Evolutionary conservation across 2,797 vertebrate genomes (phyloP), one percentile per base, ranked within the genome.

Genomic region (Salarias fasciatus): DNA sequence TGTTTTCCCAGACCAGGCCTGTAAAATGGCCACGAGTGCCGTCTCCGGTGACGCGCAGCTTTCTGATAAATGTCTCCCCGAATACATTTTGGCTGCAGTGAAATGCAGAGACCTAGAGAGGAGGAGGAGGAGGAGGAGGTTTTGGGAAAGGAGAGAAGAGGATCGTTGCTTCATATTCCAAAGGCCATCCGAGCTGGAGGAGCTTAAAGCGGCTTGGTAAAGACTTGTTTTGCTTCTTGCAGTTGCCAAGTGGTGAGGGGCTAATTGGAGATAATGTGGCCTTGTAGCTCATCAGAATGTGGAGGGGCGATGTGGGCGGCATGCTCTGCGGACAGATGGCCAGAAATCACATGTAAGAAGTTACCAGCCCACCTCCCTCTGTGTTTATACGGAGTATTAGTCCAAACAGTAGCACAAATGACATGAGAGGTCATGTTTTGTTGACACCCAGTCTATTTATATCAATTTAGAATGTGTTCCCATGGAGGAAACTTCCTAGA

Each of bases 221-320:
- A 75, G 69, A 80, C 57, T 73, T 85, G 79, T 87, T 87, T 75
- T 80, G 77, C 72, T 80, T 83, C 65, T 55, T 30, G 62, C 79
- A 72, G 75, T 84, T 87, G 80, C 83, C 80, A 83, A 88, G 77
- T 72, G 83, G 68, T 11, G 66, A 85, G 80, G 72, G 81, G 67
- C 75, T 83, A 86, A 87, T 80, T 82, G 80, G 73, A 85, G 74
- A 67, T 80, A 76, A 84, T 80, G 75, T 79, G 82, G 84, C 74
- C 74, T 77, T 80, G 76, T 82, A 84, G 70, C 63, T 75, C 77
- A 75, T 82, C 82, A 83, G 64, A 68, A 76, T 75, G 72, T 80
- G 55, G 59, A 72, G 60, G 71, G 62, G 61, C 77, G 58, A 69
- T 66, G 72, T 85, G 76, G 82, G 81, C 58, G 67, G 67, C 44